Conservation (phyloP, 2,113 vertebrate species). For the Rattus rattus region DNA sequence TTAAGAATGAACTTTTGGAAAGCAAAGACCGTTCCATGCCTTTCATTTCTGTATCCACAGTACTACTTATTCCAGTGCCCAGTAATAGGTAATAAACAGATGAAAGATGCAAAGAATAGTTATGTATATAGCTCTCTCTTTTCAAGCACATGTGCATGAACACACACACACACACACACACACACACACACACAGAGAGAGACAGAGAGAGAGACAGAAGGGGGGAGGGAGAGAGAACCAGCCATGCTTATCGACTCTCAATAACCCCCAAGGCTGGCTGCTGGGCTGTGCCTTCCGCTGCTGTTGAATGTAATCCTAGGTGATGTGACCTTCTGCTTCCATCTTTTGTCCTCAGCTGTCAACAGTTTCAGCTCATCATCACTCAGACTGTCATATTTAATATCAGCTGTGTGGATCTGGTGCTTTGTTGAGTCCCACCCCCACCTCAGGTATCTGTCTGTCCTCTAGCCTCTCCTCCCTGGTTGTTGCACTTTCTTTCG, state of each 20-base stretch:
- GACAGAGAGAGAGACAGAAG: neutral
- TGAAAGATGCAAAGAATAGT: neutral
- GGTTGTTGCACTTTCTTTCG: slow-evolving; percentile 43
- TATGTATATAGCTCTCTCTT: neutral
- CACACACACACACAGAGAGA: neutral
- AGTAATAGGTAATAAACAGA: neutral
- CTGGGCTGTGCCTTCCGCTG: neutral
- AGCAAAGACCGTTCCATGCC: neutral
- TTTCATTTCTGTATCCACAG: neutral
- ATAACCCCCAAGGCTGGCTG: neutral
- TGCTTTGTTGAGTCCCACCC: neutral
- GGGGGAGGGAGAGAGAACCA: neutral
- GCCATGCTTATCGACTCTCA: neutral
- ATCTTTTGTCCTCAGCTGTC: slow-evolving; percentile 33
- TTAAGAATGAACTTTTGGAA: neutral
- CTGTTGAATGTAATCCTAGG: neutral
- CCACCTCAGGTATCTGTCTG: neutral
- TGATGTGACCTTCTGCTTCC: slow-evolving; percentile 42
- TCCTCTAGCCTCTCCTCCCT: neutral
- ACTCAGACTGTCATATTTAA: neutral
- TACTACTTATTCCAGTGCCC: neutral
- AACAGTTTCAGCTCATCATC: slow-evolving; percentile 26
- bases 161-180: neutral
- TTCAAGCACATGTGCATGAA: neutral
- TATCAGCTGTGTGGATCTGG: neutral